A percentile compares a stretch with the other conserved stretches of the same genome.
Conservation (phyloP, 1,140 invertebrate species). For the Himalopsyche phryganea region DNA sequence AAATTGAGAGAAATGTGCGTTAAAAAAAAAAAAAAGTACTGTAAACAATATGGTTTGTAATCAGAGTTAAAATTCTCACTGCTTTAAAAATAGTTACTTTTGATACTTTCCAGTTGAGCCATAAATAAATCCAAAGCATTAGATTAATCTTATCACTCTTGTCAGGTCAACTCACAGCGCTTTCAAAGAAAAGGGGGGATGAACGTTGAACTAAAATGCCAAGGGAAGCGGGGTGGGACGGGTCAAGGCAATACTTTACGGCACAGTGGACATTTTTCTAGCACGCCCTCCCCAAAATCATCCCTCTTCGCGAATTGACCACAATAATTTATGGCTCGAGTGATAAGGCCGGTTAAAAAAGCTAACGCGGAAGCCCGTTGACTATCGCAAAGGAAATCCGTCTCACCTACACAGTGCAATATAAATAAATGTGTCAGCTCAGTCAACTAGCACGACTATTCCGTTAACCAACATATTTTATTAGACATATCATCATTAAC, state of each 20-base stretch:
- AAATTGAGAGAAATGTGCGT: too few species aligned
- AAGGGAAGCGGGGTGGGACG: background rate
- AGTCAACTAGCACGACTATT: too few species aligned
- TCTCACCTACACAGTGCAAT: background rate
- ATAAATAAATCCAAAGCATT: conserved; percentile 14
- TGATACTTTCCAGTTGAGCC: too few species aligned
- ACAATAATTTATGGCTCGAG: conserved; percentile 17
- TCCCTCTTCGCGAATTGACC: conserved; percentile 7
- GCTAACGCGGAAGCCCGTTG: conserved; percentile 2
- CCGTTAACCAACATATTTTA: too few species aligned
- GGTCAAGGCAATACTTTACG: conserved; percentile 16
- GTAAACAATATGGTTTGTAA: too few species aligned
- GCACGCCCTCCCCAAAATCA: background rate
- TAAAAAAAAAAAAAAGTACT: too few species aligned
- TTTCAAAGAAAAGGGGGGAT: background rate
- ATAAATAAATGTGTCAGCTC: too few species aligned
- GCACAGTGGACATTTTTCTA: conserved; percentile 20
- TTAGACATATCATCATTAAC: too few species aligned
- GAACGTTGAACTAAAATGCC: background rate
- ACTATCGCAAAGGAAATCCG: background rate
- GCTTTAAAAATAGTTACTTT: too few species aligned
- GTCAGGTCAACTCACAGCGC: conserved; percentile 8
- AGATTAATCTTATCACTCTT: conserved; percentile 18
- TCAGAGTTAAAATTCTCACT: too few species aligned
- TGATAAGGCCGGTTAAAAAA: conserved; percentile 9